phyloP scores from a whole-genome alignment of 2,888 invertebrate genomes.

The Orchesella flavescens region DNA sequence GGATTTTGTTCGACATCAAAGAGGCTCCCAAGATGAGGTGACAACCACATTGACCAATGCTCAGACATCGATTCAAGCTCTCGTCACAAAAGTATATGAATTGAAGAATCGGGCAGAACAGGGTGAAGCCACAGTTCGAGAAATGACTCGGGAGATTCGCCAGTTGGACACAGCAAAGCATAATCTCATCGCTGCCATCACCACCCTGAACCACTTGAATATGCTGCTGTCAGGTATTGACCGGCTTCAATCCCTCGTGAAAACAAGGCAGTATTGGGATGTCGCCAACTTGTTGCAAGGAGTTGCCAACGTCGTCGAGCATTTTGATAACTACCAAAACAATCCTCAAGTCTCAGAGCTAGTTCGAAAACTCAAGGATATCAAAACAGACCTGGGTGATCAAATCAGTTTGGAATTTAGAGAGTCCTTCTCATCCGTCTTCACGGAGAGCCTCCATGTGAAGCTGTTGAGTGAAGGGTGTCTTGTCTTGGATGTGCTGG shows the following conservation, averaged over 20 bases:
- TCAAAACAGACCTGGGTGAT: constrained; percentile 81
- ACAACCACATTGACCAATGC: constrained; percentile 87
- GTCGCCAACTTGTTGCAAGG: constrained; percentile 95
- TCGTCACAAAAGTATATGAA: too few relatives aligned
- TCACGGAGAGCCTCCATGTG: constrained; percentile 80
- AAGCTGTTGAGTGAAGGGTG: constrained; percentile 86
- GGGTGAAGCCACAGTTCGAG: constrained; percentile 92
- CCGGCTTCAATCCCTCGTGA: constrained; percentile 84
- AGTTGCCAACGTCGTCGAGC: constrained; percentile 95
- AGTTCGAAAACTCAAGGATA: constrained; percentile 79
- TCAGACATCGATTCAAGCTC: constrained; percentile 87
- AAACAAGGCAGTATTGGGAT: constrained; percentile 91
- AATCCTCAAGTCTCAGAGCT: constrained; percentile 92
- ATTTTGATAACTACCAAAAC: constrained; percentile 92
- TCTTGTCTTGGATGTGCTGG: constrained; percentile 88
- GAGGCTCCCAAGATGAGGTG: constrained; percentile 84
- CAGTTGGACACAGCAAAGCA: constrained; percentile 97
- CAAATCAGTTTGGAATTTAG: constrained; percentile 95
- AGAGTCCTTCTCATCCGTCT: constrained; percentile 80
- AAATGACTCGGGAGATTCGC: constrained; percentile 98
- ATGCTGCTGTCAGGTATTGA: constrained; percentile 97
- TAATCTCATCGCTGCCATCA: constrained; percentile 97
- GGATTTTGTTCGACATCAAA: constrained; percentile 90
- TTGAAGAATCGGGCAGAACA: too few relatives aligned
- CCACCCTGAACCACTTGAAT: constrained; percentile 96